Evolutionary conservation across 2,797 vertebrate genomes (phyloP).

Genomic region (Sebastes nivosus): DNA sequence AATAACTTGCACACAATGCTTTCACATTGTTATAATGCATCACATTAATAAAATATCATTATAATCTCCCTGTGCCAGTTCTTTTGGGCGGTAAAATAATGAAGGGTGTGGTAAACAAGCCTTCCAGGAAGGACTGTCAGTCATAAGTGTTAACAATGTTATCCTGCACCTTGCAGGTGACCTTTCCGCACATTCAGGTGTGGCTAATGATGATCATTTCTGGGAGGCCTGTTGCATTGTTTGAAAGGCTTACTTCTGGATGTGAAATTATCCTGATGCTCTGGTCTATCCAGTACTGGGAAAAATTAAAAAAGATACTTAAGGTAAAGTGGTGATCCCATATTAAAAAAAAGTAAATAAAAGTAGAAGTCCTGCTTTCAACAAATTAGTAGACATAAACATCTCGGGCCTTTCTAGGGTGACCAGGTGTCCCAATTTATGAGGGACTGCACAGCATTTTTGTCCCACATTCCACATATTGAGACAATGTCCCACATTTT

Average conservation of each 20-base stretch:
- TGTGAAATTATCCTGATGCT: neutral
- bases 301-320: neutral
- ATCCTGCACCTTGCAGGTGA: neutral
- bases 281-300: neutral
- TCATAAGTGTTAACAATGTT: constrained; percentile 25
- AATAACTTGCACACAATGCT: neutral
- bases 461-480: too few relatives aligned
- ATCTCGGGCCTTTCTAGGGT: neutral
- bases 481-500: too few relatives aligned
- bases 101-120: constrained; percentile 25
- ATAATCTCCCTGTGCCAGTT: neutral
- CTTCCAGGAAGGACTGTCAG: neutral
- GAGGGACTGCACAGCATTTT: too few relatives aligned
- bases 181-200: constrained; percentile 1
- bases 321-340: too few relatives aligned
- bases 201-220: neutral
- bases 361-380: too few relatives aligned
- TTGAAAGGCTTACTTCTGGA: neutral
- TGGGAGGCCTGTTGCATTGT: neutral
- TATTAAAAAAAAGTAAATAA: neutral
- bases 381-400: too few relatives aligned
- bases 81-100: neutral
- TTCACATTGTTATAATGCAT: neutral
- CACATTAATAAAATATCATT: neutral
- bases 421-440: too few relatives aligned